Evolutionary conservation across 2,113 vertebrate species (phyloP).

Genomic region (Panthera tigris): DNA sequence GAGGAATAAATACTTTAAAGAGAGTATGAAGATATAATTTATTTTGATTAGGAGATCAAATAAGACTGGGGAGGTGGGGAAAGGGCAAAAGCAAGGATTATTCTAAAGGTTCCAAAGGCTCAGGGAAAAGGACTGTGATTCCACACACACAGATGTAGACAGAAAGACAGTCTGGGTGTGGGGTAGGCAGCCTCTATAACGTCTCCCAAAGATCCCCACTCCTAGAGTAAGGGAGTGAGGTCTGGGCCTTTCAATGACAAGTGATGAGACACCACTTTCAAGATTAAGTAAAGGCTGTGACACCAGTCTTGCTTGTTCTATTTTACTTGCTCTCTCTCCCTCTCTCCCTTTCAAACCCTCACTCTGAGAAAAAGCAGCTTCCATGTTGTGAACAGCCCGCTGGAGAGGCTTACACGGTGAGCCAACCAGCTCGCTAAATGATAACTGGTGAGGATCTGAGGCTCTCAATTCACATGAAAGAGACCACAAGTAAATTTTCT

Average conservation of each 20-base stretch:
- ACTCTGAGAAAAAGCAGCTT: neutral
- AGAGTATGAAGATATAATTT: neutral
- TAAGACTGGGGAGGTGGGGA: too few species aligned
- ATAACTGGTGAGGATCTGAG: neutral
- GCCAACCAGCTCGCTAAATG: neutral
- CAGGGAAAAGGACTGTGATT: neutral
- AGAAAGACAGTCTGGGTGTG: neutral
- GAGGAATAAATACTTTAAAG: neutral
- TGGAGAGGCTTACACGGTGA: neutral
- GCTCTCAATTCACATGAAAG: neutral
- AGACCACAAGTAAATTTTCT: neutral
- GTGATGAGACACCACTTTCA: neutral
- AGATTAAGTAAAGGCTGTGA: neutral
- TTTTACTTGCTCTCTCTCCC: neutral
- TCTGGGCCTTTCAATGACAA: neutral
- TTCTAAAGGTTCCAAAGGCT: neutral
- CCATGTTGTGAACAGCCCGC: neutral
- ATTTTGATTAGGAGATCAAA: neutral
- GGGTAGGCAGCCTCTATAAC: neutral
- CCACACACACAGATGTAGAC: neutral
- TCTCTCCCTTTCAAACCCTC: neutral
- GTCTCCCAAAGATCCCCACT: neutral
- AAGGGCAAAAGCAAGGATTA: neutral
- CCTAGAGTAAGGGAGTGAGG: neutral
- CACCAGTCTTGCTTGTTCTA: neutral